These are phyloP conservation scores for Ceratina calcarata DNA, from an alignment of 1,140 invertebrate species.

Conservation along the genomic window DNA sequence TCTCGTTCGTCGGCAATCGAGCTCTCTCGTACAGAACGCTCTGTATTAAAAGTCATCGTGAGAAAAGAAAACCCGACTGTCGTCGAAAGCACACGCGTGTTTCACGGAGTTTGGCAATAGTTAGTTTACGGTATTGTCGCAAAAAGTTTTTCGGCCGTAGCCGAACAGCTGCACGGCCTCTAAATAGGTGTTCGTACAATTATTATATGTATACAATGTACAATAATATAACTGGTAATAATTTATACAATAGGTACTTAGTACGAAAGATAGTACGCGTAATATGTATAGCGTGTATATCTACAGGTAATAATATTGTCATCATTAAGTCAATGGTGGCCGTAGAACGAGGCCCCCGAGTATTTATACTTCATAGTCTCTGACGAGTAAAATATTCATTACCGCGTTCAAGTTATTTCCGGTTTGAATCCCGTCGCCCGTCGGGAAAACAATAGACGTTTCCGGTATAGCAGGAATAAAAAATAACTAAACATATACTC, in stretches of 20 bases:
- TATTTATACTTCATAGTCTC: slow-evolving; percentile 8
- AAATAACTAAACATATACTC: background rate
- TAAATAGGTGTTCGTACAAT: slow-evolving; percentile 18
- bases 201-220: slow-evolving; percentile 51
- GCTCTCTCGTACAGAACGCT: background rate
- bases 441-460: background rate
- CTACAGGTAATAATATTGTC: slow-evolving; percentile 76
- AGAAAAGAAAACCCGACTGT: background rate
- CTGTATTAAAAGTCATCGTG: too few species aligned
- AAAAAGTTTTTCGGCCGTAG: slow-evolving; percentile 61
- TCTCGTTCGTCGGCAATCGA: slow-evolving; percentile 30
- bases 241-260: slow-evolving; percentile 64
- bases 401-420: too few species aligned
- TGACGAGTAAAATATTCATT: slow-evolving; percentile 15
- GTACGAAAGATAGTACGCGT: slow-evolving; percentile 58
- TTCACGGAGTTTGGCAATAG: slow-evolving; percentile 65
- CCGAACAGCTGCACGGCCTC: background rate
- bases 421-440: background rate
- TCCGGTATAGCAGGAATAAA: background rate
- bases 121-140: slow-evolving; percentile 70
- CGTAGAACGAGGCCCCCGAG: slow-evolving; percentile 11
- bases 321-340: slow-evolving; percentile 60
- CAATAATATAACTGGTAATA: slow-evolving; percentile 33
- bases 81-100: background rate
- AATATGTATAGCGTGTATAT: slow-evolving; percentile 60